phyloP scores from a whole-genome alignment of 2,797 vertebrate species.

The Ciconia nigra region DNA sequence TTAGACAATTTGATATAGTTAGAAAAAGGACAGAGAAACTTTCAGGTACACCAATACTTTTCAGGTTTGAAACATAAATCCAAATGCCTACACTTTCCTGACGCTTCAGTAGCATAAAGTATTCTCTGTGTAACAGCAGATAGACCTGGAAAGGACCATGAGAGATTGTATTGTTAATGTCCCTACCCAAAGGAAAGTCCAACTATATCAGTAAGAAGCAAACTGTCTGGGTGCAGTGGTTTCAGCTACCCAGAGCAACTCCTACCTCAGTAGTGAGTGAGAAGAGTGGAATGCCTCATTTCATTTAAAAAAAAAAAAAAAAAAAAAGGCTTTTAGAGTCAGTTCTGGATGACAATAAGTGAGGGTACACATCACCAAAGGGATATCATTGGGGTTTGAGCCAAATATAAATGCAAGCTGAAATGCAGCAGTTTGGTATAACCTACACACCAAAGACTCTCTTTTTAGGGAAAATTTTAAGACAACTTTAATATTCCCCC shows the following conservation, averaged over 20 bases:
- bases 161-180: neutral
- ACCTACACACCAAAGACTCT: neutral
- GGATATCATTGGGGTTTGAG: neutral
- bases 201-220: fast-evolving
- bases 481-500: neutral
- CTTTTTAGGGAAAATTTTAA: neutral
- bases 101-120: neutral
- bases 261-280: neutral
- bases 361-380: neutral
- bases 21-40: neutral
- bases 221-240: neutral
- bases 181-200: neutral
- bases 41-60: neutral
- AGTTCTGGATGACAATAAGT: neutral
- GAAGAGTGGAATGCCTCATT: neutral
- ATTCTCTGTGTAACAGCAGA: neutral
- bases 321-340: neutral
- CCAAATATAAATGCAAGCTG: neutral
- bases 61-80: neutral
- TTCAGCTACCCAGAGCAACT: neutral
- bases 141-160: neutral
- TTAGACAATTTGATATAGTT: neutral
- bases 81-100: neutral
- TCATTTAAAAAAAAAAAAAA: neutral
- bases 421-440: neutral